A percentile compares a stretch with the other conserved stretches of the same genome.
These are phyloP conservation scores for Papilio xuthus DNA, from an alignment of 1,140 invertebrate genomes.

Conservation along the genomic window DNA sequence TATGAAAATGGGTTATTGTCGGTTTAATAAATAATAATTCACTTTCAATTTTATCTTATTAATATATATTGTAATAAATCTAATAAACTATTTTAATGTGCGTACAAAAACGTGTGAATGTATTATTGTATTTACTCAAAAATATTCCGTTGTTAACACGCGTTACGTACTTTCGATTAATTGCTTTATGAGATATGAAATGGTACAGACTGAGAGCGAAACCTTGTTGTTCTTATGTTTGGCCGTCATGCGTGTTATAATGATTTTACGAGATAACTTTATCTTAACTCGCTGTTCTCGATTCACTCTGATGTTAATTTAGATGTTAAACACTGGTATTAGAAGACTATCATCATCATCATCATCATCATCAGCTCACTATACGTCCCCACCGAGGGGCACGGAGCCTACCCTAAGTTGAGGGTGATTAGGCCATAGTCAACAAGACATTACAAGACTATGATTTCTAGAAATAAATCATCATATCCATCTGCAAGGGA, in stretches of 20 bases:
- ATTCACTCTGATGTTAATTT: background rate
- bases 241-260: background rate
- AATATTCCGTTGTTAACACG: background rate
- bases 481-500: too few species aligned
- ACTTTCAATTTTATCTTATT: background rate
- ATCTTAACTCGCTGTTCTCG: background rate
- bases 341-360: too few species aligned
- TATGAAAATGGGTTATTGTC: too few species aligned
- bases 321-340: background rate
- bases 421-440: too few species aligned
- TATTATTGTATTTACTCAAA: background rate
- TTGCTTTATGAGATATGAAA: background rate
- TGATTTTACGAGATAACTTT: background rate
- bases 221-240: background rate
- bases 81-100: background rate
- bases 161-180: background rate
- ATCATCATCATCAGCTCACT: too few species aligned
- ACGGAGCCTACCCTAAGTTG: too few species aligned
- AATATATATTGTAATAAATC: too few species aligned
- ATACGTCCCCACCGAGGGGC: too few species aligned
- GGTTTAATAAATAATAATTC: too few species aligned
- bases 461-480: too few species aligned
- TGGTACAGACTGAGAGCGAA: conserved; percentile 1
- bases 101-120: too few species aligned
- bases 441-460: too few species aligned